A percentile compares a stretch with the other conserved stretches of the same genome.
These are phyloP conservation scores for Ageneiosus marmoratus DNA, from an alignment of 2,113 vertebrate genomes.

Conservation along the genomic window DNA sequence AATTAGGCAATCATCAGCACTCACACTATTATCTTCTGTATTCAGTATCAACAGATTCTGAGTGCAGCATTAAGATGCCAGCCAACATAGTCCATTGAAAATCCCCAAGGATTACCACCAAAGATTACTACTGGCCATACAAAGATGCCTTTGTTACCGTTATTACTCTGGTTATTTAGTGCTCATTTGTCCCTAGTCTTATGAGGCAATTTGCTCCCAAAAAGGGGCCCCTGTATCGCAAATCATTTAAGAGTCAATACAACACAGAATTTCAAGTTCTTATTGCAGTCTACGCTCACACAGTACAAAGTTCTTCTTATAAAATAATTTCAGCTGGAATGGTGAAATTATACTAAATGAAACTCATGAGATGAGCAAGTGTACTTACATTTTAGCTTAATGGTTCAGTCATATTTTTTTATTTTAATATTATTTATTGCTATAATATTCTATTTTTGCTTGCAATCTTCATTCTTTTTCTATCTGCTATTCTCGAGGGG, in stretches of 20 bases:
- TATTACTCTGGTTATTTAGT: neutral
- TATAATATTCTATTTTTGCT: too few relatives aligned
- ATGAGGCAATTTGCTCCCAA: neutral
- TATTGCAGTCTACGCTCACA: neutral
- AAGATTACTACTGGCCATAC: conserved; percentile 13
- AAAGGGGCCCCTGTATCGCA: neutral
- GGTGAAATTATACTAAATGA: neutral
- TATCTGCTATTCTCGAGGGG: neutral
- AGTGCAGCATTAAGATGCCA: neutral
- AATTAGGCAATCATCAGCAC: neutral
- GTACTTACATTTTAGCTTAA: neutral
- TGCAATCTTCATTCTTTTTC: too few relatives aligned
- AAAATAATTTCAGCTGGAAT: neutral
- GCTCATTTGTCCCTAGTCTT: neutral
- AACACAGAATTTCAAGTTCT: neutral
- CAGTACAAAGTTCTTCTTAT: neutral
- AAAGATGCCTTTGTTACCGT: conserved; percentile 33
- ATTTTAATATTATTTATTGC: neutral
- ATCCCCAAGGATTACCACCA: too few relatives aligned
- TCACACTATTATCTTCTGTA: neutral
- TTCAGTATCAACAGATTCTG: neutral
- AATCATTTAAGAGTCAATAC: neutral
- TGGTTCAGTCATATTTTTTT: neutral
- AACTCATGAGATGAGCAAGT: neutral
- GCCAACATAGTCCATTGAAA: conserved; percentile 19